phyloP scores from a whole-genome alignment of 2,888 invertebrate species.

The Selenia dentaria region DNA sequence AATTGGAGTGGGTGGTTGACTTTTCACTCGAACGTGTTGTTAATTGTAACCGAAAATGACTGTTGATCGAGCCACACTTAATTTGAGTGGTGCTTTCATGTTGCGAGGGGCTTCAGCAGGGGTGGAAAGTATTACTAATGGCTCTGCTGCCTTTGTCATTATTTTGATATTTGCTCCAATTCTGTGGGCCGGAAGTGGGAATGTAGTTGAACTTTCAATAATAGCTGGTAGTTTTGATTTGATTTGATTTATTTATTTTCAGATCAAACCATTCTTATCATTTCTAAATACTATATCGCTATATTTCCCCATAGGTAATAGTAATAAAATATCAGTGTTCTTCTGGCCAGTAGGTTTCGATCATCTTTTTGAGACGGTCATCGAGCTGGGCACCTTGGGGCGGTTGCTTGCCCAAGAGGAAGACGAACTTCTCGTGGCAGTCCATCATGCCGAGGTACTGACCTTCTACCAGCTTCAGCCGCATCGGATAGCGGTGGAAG shows the following conservation, averaged over 20 bases:
- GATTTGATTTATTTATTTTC: no score
- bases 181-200: slow-evolving; percentile 61
- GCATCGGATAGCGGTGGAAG: slow-evolving; percentile 68
- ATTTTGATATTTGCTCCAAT: slow-evolving; percentile 64
- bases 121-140: slow-evolving; percentile 67
- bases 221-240: slow-evolving; percentile 18
- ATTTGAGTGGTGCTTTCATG: slow-evolving; percentile 81
- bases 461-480: slow-evolving; percentile 60
- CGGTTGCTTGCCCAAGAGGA: slow-evolving; percentile 60
- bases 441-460: slow-evolving; percentile 72
- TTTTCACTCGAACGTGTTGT: slow-evolving; percentile 85
- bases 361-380: slow-evolving; percentile 58
- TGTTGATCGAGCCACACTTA: slow-evolving; percentile 84
- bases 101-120: slow-evolving; percentile 60
- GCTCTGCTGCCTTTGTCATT: slow-evolving; percentile 70
- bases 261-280: no score
- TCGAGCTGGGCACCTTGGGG: slow-evolving; percentile 54
- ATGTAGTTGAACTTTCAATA: slow-evolving; percentile 53
- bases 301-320: no score
- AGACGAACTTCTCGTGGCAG: slow-evolving; percentile 68
- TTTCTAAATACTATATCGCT: no score
- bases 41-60: slow-evolving; percentile 85
- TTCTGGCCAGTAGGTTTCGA: slow-evolving; percentile 64
- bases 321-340: slow-evolving; percentile 34
- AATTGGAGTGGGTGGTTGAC: slow-evolving; percentile 85